Base-by-base conservation (phyloP, 30 jellyfish, hydroid and myxozoan species). In the Nemopilema nomurai region DNA sequence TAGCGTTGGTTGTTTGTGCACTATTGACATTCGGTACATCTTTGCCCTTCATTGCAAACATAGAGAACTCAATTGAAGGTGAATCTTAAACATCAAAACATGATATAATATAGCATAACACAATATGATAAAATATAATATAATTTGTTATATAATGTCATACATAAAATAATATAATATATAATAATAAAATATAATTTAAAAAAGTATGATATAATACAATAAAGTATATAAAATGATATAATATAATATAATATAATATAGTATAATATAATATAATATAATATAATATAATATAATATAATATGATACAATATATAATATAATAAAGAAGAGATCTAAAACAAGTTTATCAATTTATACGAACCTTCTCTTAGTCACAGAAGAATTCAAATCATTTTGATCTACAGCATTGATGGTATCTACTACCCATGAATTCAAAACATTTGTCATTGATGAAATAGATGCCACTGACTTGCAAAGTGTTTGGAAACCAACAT, bases 291-390 rank as follows among this genome's bases (percentile, higher is more conserved):
- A 22, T 22, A 25, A 76, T 50, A 32, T 8, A 32, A 22, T n/a
- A 76, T 0, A 31, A 50, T 76, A 31, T 18, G 9, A 0, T n/a
- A 22, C 28, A 0, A 50, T 32, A 76, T 41, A 41, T 41, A 41
- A 3, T 13, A 41, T 41, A 41, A 41, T 41, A 41, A 41, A 41
- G 6, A 41, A 3, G 57, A 41, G 13, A 41, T 41, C 6, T 3
- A 41, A 41, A 13, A 41, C 57, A 13, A 13, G 13, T 6, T 3
- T 3, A 41, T 41, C 13, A 6, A 41, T 6, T 8, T 16, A 17
- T 9, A 74, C 82, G 0, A 0, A 90, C 97, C 97, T 86, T 74
- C 98, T 79, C 67, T 91, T 91, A 26, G 98, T 91, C 1, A 91
- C 96, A 20, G 98, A 91, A 18, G 93, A 63, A 31, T 75, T 89